A percentile compares a stretch with the other conserved stretches of the same genome.
phyloP scores from a whole-genome alignment of 1,140 invertebrate species.

The Monochamus saltuarius region DNA sequence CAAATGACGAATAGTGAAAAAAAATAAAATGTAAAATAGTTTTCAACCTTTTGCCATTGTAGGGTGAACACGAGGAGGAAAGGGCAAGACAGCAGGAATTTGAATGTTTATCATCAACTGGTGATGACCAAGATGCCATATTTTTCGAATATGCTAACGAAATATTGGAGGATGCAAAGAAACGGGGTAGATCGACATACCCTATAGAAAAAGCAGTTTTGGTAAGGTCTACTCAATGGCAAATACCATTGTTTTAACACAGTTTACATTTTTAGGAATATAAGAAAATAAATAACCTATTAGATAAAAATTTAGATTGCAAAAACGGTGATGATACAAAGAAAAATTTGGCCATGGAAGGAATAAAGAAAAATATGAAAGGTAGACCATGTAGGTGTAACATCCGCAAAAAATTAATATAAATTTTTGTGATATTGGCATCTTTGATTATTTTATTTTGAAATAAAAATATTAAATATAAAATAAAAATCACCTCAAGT shows the following conservation, averaged over 20 bases:
- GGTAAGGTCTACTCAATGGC: slow-evolving; percentile 17
- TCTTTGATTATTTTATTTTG: no score
- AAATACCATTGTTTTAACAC: no score
- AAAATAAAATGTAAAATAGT: no score
- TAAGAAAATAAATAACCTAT: slow-evolving; percentile 3
- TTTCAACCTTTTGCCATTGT: not conserved
- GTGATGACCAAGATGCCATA: slow-evolving; percentile 31
- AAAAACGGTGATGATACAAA: not conserved
- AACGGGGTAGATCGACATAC: slow-evolving; percentile 37
- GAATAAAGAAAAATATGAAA: not conserved
- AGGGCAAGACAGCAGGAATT: not conserved
- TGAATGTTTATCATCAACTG: not conserved
- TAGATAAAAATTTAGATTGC: not conserved
- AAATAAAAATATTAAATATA: no score
- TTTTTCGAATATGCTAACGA: slow-evolving; percentile 48
- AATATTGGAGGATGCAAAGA: slow-evolving; percentile 42
- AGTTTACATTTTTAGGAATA: slow-evolving; percentile 4
- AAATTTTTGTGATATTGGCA: no score
- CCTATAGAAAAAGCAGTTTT: slow-evolving; percentile 43
- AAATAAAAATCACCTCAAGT: not conserved
- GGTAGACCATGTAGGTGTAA: not conserved
- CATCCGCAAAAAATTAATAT: no score
- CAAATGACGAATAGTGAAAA: no score
- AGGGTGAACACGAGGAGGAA: not conserved
- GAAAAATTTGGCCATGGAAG: not conserved